Base-by-base conservation (phyloP, 2,888 invertebrate species). In the Drosophila neonasuta region DNA sequence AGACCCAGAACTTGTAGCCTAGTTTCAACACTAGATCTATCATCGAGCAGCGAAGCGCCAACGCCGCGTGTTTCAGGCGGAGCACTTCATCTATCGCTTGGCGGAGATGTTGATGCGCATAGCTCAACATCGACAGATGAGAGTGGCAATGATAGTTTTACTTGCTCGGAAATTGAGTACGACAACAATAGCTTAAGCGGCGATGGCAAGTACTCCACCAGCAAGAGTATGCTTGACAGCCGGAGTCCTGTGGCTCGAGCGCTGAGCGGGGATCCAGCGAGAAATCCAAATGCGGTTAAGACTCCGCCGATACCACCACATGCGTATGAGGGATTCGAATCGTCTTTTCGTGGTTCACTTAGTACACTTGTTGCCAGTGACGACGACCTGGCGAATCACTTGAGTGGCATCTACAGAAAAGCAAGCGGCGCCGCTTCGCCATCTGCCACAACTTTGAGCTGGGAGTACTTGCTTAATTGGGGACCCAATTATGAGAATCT, bases 151-250 rank as follows among this genome's bases (percentile, higher is more conserved):
- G 98, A 99, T 89, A 98, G 98, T 81, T 99, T 99, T 92, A 99
- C 98, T 10, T 99, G 98, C 92, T 98, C 98, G 0, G 98, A 98
- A 92, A 98, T 98, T 89, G 99, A 99, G 91, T 98, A 97, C 90
- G 98, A 98, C 88, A 97, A 97, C 89, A 96, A 96, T 86, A 96
- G 96, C 85, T 92, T 96, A 71, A 95, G 94, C 58, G 96, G 96
- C 13, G 96, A 96, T 88, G 95, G 95, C 83, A 96, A 96, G 88
- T 92, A 94, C 68, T 89, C 90, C 0, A 89, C 88, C 41, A 93
- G 92, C 48, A 94, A 94, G 78, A 93, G 93, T 87, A 92, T 93
- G 79, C 68, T 87, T 5, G 79, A 88, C 13, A 93, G 93, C 42
- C 92, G 93, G 66, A 92, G 93, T 80, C 89, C 88, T 2, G 93